phyloP scores from a whole-genome alignment of 2,113 vertebrate genomes.

The Fulica atra region DNA sequence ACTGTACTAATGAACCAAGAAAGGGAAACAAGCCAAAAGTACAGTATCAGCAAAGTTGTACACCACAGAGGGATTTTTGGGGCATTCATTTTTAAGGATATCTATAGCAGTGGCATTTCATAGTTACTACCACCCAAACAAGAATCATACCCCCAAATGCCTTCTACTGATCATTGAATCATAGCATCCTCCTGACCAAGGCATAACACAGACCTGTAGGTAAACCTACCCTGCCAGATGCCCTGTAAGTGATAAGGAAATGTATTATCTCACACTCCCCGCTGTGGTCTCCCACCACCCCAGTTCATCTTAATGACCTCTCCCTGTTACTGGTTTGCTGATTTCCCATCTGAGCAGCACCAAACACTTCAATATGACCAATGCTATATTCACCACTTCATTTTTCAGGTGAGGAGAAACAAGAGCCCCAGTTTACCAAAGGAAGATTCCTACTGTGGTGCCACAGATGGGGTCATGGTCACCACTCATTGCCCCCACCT shows the following conservation, averaged over 20 bases:
- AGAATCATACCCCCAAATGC: background rate
- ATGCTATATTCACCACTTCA: background rate
- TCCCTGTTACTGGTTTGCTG: background rate
- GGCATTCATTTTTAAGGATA: background rate
- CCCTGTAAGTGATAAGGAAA: background rate
- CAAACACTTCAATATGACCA: background rate
- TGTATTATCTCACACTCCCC: fast-evolving
- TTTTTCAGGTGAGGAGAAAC: background rate
- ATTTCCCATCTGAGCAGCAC: background rate
- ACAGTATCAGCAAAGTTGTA: background rate
- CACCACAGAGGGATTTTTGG: fast-evolving
- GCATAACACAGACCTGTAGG: background rate
- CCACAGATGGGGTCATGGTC: background rate
- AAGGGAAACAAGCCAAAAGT: background rate
- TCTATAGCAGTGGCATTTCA: background rate
- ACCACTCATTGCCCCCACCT: background rate
- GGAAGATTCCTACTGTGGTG: background rate
- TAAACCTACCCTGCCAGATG: background rate
- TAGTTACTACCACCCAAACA: background rate
- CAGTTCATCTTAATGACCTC: background rate
- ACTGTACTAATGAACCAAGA: background rate
- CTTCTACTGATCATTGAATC: background rate
- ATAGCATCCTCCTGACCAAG: background rate
- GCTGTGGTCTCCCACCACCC: background rate
- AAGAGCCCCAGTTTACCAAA: background rate